A percentile compares a stretch with the other conserved stretches of the same genome.
phyloP scores from a whole-genome alignment of 2,113 vertebrate genomes.

The Philantomba maxwellii region DNA sequence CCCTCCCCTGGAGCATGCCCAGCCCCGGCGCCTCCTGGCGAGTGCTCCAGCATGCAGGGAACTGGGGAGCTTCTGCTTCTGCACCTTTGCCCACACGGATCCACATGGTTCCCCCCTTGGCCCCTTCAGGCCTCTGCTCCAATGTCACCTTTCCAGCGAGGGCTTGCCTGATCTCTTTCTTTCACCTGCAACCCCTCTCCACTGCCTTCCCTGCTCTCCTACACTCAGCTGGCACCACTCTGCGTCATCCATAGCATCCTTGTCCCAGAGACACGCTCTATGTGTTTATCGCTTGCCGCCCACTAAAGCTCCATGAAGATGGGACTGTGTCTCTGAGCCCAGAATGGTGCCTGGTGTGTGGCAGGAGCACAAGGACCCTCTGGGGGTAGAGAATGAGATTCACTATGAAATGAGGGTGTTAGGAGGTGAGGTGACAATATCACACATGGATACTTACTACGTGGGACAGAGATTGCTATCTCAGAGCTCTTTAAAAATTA shows the following conservation, averaged over 20 bases:
- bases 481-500: background rate
- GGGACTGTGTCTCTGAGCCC: background rate
- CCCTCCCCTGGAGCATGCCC: background rate
- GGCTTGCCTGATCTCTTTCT: background rate
- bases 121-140: background rate
- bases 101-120: background rate
- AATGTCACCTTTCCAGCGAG: background rate
- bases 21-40: background rate
- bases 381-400: background rate
- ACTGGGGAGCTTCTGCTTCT: background rate
- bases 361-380: background rate
- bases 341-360: background rate
- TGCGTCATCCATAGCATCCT: too few species aligned
- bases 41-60: rapidly evolving
- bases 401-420: too few species aligned
- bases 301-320: background rate
- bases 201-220: too few species aligned
- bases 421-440: background rate
- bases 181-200: background rate
- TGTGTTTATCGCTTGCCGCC: background rate
- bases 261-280: background rate
- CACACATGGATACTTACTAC: background rate
- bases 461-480: background rate
- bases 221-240: too few species aligned
- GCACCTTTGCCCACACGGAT: background rate